Base-by-base conservation (phyloP, 2,888 invertebrate species). In the Noctua fimbriata region DNA sequence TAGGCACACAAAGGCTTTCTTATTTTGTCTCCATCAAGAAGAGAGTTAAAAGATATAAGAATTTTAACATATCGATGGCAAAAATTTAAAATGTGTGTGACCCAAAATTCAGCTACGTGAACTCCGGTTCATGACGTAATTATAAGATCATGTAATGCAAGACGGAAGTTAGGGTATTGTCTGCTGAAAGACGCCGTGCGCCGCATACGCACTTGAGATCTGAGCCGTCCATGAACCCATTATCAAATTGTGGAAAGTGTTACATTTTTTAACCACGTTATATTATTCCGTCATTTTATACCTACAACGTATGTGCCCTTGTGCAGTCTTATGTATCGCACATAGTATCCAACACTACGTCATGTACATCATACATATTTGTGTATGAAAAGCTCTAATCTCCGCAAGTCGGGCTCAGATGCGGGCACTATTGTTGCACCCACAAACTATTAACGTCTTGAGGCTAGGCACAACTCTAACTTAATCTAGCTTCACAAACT, bases 361-460 rank as follows among this genome's bases (percentile, higher is more conserved):
- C 28, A 49, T 47, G 10, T 49, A 52, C 12, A n/a, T 69, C 32
- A 69, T 75, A 55, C n/a, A 66, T 47, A 73, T 69, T 77, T 67
- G 73, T 83, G 21, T 67, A 77, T 69, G 87, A 82, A 86, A 83
- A 71, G 63, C 69, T 44, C 60, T 73, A 84, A 84, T 78, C 84
- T 84, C 58, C 0, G 14, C 52, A 69, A 69, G 36, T 60, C 49
- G 16, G 36, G 44, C 52, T 67, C 66, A 75, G 76, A 83, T 86
- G 84, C 76, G 74, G 77, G 79, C 70, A 76, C 77, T 71, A 87
- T 87, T 84, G 81, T 86, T 77, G 71, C 81, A 76, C 32, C 71
- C 79, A 83, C 84, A 87, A 87, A 87, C 87, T 87, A 84, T 84
- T 73, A 76, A 79, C 66, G 55, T 76, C 73, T 73, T 84, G 44